Evolutionary conservation across 2,797 vertebrate species (phyloP).

Genomic region (Halcyon leucocephala): DNA sequence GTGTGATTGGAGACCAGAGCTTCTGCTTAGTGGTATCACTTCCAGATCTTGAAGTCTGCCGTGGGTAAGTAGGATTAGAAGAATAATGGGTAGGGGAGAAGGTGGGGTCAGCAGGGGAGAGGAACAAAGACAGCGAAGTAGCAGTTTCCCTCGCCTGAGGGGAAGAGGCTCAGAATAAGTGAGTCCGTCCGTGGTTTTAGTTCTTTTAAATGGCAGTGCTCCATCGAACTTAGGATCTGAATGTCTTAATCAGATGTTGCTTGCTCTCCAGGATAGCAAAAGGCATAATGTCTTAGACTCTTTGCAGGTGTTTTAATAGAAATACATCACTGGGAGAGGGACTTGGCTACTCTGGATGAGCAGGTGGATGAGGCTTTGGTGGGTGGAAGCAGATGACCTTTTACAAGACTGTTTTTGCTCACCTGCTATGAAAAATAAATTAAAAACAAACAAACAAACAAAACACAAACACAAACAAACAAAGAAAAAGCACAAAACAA

Average conservation of each 20-base stretch:
- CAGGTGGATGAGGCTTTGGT: rapidly evolving
- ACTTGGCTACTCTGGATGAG: not conserved
- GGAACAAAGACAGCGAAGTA: not conserved
- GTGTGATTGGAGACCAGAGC: not conserved
- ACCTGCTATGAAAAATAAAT: not conserved
- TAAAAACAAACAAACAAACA: not conserved
- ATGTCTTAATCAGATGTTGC: not conserved
- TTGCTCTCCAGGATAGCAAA: not conserved
- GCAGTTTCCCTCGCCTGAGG: not conserved
- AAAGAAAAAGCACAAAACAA: not conserved
- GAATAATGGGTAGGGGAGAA: not conserved
- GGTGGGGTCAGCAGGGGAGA: not conserved
- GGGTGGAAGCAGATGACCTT: not conserved
- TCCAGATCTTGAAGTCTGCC: not conserved
- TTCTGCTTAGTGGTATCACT: not conserved
- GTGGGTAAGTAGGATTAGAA: not conserved
- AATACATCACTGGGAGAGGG: not conserved
- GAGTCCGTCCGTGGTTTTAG: not conserved
- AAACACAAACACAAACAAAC: not conserved
- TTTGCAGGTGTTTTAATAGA: not conserved
- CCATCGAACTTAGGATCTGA: not conserved
- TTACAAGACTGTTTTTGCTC: not conserved
- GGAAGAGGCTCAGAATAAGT: conserved; percentile 39
- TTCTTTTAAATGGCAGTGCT: not conserved
- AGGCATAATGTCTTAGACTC: not conserved